phyloP scores from a whole-genome alignment of 2,888 invertebrate species.

The Apamea epomidion region DNA sequence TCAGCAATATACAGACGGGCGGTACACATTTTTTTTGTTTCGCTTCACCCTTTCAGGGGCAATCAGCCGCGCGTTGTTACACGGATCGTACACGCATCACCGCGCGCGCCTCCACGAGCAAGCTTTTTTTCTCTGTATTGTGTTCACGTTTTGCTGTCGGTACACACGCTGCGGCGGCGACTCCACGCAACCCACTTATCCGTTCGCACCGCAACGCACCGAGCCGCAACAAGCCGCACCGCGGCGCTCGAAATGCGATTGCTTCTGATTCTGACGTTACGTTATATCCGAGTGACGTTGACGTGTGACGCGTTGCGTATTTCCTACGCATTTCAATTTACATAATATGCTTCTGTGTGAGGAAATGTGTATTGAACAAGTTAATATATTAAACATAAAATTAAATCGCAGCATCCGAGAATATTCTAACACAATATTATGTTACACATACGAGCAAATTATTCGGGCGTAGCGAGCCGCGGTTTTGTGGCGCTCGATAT shows the following conservation, averaged over 20 bases:
- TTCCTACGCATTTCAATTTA: conserved; percentile 55
- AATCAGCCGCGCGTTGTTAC: conserved; percentile 85
- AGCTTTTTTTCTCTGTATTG: conserved; percentile 68
- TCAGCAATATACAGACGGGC: conserved; percentile 80
- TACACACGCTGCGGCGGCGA: conserved; percentile 26
- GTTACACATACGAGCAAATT: conserved; percentile 37
- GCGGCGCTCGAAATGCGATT: conserved; percentile 62
- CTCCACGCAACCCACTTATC: conserved; percentile 66
- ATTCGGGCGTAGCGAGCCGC: conserved; percentile 24
- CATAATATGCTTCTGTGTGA: conserved; percentile 16
- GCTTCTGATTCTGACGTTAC: conserved; percentile 65
- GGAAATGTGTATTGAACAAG: conserved; percentile 13
- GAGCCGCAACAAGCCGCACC: conserved; percentile 20
- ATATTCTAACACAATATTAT: conserved; percentile 36
- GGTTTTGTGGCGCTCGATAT: conserved; percentile 40
- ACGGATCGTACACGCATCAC: conserved; percentile 80
- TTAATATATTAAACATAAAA: conserved; percentile 18
- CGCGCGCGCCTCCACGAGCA: conserved; percentile 69
- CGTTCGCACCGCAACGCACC: conserved; percentile 38
- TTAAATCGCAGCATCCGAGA: conserved; percentile 23
- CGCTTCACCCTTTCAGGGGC: conserved; percentile 83
- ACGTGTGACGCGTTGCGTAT: conserved; percentile 59
- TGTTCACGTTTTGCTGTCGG: conserved; percentile 68
- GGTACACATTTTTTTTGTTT: conserved; percentile 77
- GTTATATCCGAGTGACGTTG: conserved; percentile 61